phyloP scores from a whole-genome alignment of 2,797 vertebrate species.

The Crocidura indochinensis region DNA sequence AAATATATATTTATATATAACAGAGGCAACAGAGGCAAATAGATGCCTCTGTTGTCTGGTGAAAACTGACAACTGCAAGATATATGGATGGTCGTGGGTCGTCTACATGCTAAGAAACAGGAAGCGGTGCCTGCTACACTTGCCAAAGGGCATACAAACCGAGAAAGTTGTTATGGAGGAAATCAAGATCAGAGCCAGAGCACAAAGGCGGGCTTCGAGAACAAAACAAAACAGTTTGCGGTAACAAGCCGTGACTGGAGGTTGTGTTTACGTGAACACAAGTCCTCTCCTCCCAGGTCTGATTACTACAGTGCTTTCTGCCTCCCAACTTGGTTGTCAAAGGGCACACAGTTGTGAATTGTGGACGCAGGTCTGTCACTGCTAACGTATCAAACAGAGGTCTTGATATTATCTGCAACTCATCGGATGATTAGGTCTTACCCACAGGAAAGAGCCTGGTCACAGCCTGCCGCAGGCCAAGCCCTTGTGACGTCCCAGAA shows the following conservation, averaged over 20 bases:
- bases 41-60: background rate
- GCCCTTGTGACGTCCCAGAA: constrained; percentile 58
- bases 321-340: background rate
- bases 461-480: constrained; percentile 58
- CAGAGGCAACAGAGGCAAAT: background rate
- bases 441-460: constrained; percentile 73
- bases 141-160: constrained; percentile 29
- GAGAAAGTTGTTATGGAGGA: constrained; percentile 61
- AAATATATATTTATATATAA: too few relatives aligned
- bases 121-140: constrained; percentile 55
- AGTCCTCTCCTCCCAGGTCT: background rate
- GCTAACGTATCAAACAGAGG: constrained; percentile 59
- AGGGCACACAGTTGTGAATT: background rate
- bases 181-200: constrained; percentile 71
- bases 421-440: background rate
- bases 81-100: background rate
- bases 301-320: background rate
- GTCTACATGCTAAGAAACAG: constrained; percentile 75
- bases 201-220: background rate
- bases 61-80: constrained; percentile 39
- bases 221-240: constrained; percentile 50
- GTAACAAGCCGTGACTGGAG: background rate
- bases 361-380: constrained; percentile 65
- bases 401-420: constrained; percentile 70
- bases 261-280: constrained; percentile 53